Evolutionary conservation across 2,888 invertebrate genomes (phyloP), one percentile per base, ranked within the genome.

Genomic region (Lordiphosa fenestrarum): DNA sequence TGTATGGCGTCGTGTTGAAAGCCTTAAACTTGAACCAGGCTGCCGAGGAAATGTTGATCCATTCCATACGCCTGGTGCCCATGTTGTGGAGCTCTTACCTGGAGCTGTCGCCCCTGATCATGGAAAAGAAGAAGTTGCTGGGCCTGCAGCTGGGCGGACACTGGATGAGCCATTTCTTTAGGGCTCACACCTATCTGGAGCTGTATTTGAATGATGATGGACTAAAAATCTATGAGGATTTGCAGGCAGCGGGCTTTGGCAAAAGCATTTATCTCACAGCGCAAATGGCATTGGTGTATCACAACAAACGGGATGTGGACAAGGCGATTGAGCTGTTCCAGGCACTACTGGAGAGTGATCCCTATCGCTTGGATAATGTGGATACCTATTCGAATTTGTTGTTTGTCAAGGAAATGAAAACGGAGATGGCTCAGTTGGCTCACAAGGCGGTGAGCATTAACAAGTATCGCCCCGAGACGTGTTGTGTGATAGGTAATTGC

Each of bases 381-480:
- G 98, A 99, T 90, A 95, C 96, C 0, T 98, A 96, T 89, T 99
- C 99, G 3, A 99, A 99, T 91, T 91, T 99, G 53, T 91, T 99
- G 6, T 99, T 98, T 87, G 95, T 99, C 9, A 96, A 96, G 90
- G 98, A 98, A 87, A 93, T 96, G 90, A 93, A 95, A 85, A 96
- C 95, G 71, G 97, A 98, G 88, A 91, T 99, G 71, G 96, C 98
- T 2, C 94, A 96, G 88, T 91, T 99, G 66, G 99, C 99, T 0
- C 98, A 99, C 86, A 94, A 94, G 83, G 96, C 97, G 41, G 95
- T 96, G 51, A 94, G 95, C 82, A 96, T 98, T 74, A 98, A 99
- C 89, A 98, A 98, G 90, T 99, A 98, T 88, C 91, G 96, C 73
- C 96, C 98, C 19, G 98, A 99, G 91, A 99, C 99, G 0, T 99